Evolutionary conservation across 2,888 invertebrate species (phyloP), one percentile per base, ranked within the genome.

Genomic region (Acanthosepion pharaonis): DNA sequence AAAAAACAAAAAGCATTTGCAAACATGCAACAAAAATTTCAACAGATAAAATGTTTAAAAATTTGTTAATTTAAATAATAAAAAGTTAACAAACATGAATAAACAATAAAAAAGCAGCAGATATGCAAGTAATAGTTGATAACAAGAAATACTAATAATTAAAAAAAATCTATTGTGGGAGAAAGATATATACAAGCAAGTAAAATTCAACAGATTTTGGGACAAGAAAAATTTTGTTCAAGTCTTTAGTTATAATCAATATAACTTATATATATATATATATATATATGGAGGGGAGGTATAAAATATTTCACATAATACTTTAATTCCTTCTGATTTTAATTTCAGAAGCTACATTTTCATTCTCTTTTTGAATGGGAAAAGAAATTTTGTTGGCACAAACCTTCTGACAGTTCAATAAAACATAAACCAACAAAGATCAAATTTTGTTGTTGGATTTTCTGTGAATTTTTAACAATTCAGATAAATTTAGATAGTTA

Each of bases 31-130:
- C n/a, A n/a, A 78, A 59, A 78, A 78, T n/a, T n/a, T 78, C 23
- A 33, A 78, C 78, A 33, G 78, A 78, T n/a, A 78, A 33, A n/a
- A n/a, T n/a, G 20, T 78, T 78, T 8, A 8, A n/a, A 78, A 59
- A 23, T 23, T 59, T 59, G 59, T 59, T 23, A 59, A 59, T 23
- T 59, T 59, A 59, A 59, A 59, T 59, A 59, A 59, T 20, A 59
- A 59, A 23, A 55, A 55, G 55, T 8, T 78, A 78, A 78, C 78
- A 78, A 78, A n/a, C n/a, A 11, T 78, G 78, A 78, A 78, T n/a
- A 33, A 78, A 78, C 78, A 78, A 78, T 78, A 78, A 78, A 78
- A 78, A 78, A 33, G 78, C 78, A 78, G 78, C 78, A 78, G 78
- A 78, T 78, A 78, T 78, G 78, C n/a, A 78, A 78, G n/a, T n/a